Base-by-base conservation (phyloP, 2,113 vertebrate species). In the Falco punctatus region DNA sequence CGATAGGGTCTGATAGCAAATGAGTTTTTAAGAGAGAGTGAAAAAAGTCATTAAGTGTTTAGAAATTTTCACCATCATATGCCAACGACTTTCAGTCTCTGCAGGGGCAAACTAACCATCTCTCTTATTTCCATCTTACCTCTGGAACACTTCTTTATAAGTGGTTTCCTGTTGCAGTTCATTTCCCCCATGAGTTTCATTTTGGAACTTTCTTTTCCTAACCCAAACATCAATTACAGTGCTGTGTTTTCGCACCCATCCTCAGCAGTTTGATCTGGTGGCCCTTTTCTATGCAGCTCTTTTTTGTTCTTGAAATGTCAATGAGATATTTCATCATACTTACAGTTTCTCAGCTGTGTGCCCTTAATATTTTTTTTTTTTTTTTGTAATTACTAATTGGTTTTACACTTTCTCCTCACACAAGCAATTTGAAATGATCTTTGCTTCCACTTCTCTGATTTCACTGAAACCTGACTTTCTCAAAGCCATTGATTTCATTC, bases 11-110 rank as follows among this genome's bases (percentile, higher is more conserved):
- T 48, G 51, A 84, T 58, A 78, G 42, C 46, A 96, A 96, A 94
- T 87, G 32, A 92, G 72, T 21, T 77, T 94, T 78, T 91, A 30
- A 86, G 24, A 5, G 4, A 62, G 72, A 91, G 71, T 86, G 46
- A 40, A 66, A 93, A 87, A 97, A 83, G n/a, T 83, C 51, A 83
- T 81, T 90, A 92, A 81, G 13, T 65, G 38, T 66, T 94, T 64
- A 94, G 88, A 92, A 94, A 91, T 86, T 46, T 86, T 71, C 59
- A 38, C n/a, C 28, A 66, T 86, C 7, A 0, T 66, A 52, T 83
- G 77, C 84, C 88, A 91, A 86, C 92, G 46, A 67, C n/a, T 90
- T 86, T 58, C 58, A 81, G 3, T 73, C 55, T 94, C 55, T 70
- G 32, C 46, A 88, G 59, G 9, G 51, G 35, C 15, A 94, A 81